phyloP scores from a whole-genome alignment of 2,797 vertebrate genomes.

The Catostomus latipinnis region DNA sequence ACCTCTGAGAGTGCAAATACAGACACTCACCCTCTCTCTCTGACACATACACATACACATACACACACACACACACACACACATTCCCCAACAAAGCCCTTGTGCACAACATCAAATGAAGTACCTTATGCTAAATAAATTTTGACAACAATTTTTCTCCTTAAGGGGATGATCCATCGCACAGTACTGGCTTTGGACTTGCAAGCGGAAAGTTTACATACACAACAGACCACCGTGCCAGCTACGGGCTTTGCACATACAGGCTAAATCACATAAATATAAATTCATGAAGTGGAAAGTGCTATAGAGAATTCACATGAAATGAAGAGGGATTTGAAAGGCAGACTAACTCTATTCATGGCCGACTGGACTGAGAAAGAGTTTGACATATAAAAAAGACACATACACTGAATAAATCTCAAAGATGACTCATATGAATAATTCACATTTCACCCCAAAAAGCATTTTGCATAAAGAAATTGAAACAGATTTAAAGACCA shows the following conservation, averaged over 20 bases:
- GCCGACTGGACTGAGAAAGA: too few relatives aligned
- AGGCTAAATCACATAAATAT: slow-evolving; percentile 19
- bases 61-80: slow-evolving; percentile 31
- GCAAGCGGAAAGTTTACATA: slow-evolving; percentile 32
- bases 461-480: too few relatives aligned
- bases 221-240: neutral
- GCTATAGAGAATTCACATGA: slow-evolving; percentile 10
- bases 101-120: slow-evolving; percentile 41
- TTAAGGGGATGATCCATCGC: slow-evolving; percentile 29
- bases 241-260: neutral
- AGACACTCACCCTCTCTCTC: too few relatives aligned
- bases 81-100: slow-evolving; percentile 24
- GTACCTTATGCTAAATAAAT: slow-evolving; percentile 30
- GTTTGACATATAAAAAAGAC: too few relatives aligned
- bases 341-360: too few relatives aligned
- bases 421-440: too few relatives aligned
- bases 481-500: too few relatives aligned
- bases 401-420: too few relatives aligned
- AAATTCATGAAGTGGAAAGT: neutral
- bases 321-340: too few relatives aligned
- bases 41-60: neutral
- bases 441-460: too few relatives aligned
- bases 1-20: slow-evolving; percentile 48
- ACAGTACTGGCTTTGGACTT: neutral
- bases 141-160: slow-evolving; percentile 40